These are phyloP conservation scores for Drosophila aldrichi DNA, from an alignment of 2,888 invertebrate species.

Conservation along the genomic window DNA sequence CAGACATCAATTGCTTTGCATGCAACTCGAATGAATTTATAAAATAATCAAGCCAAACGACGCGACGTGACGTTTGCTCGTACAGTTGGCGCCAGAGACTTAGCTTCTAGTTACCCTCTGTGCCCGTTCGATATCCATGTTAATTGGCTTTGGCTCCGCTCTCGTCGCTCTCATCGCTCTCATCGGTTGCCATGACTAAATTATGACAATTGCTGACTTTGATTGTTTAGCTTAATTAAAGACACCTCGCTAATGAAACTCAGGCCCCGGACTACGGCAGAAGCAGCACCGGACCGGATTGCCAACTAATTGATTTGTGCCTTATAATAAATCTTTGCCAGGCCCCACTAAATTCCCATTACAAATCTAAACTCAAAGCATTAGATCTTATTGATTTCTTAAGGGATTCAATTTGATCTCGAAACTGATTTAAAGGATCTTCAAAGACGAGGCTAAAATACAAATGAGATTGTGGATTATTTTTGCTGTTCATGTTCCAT, in stretches of 20 bases:
- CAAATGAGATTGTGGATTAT: too few relatives aligned
- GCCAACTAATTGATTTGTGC: slow-evolving; percentile 61
- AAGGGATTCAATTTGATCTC: too few relatives aligned
- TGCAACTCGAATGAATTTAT: slow-evolving; percentile 71
- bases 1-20: slow-evolving; percentile 75
- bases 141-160: slow-evolving; percentile 58
- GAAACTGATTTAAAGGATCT: too few relatives aligned
- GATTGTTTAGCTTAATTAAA: slow-evolving; percentile 80
- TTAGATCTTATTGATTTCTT: too few relatives aligned
- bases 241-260: slow-evolving; percentile 70
- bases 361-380: not conserved
- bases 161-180: slow-evolving; percentile 17
- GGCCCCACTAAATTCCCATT: slow-evolving; percentile 12
- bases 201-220: slow-evolving; percentile 72
- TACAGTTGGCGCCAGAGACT: slow-evolving; percentile 65
- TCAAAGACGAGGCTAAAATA: too few relatives aligned
- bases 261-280: slow-evolving; percentile 25
- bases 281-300: not conserved
- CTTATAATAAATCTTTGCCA: slow-evolving; percentile 26
- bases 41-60: slow-evolving; percentile 42
- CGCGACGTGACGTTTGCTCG: slow-evolving; percentile 19
- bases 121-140: slow-evolving; percentile 63
- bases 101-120: slow-evolving; percentile 67
- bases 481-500: too few relatives aligned
- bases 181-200: slow-evolving; percentile 69